phyloP scores from a whole-genome alignment of 2,113 vertebrate genomes.

The Platichthys flesus region DNA sequence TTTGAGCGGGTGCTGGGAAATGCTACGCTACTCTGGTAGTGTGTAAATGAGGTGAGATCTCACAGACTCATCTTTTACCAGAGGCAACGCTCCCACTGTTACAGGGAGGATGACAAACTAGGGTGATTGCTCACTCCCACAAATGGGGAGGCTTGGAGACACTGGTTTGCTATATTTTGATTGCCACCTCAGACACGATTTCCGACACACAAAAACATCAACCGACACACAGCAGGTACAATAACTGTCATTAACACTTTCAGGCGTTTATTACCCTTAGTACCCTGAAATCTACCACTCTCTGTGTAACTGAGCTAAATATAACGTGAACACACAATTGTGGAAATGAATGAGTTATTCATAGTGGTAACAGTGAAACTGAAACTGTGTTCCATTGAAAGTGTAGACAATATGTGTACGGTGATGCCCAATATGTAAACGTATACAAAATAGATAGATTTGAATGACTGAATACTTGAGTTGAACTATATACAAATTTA shows the following conservation, averaged over 20 bases:
- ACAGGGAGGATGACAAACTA: too few relatives aligned
- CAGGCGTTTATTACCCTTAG: background rate
- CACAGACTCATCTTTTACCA: background rate
- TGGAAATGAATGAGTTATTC: background rate
- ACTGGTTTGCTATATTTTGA: background rate
- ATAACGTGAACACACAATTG: background rate
- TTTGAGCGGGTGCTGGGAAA: background rate
- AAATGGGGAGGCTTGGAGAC: background rate
- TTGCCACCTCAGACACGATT: background rate
- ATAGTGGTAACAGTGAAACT: background rate
- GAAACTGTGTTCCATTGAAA: background rate
- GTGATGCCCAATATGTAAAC: background rate
- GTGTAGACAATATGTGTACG: background rate
- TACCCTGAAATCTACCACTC: background rate
- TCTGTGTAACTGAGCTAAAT: background rate
- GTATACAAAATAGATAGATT: background rate
- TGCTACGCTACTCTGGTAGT: too few relatives aligned
- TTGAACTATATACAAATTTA: too few relatives aligned
- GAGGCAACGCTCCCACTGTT: background rate
- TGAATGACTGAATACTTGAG: too few relatives aligned
- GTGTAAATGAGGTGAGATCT: conserved; percentile 9
- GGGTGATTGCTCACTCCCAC: background rate
- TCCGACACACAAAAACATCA: background rate
- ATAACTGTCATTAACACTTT: background rate
- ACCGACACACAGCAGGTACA: background rate